Percentiles rank a stretch among this genome's conserved stretches.
Conservation (phyloP, 1,140 invertebrate genomes). For the Drosophila azteca region DNA sequence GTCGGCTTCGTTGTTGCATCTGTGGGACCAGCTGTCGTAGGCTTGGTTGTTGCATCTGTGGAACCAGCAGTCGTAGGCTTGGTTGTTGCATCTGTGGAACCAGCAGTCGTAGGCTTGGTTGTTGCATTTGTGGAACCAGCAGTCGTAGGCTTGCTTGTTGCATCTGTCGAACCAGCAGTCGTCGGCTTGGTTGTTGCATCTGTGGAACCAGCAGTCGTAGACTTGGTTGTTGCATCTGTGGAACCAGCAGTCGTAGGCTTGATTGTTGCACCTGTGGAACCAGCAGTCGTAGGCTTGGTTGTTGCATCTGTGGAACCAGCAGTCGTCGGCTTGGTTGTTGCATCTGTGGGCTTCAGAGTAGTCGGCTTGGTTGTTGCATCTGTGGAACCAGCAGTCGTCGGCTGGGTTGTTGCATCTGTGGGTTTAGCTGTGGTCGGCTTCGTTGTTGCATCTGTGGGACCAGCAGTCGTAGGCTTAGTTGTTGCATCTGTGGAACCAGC, state of each 20-base stretch:
- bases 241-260: neutral
- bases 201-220: constrained; percentile 1
- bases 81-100: constrained; percentile 3
- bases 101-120: neutral
- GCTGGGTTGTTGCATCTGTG: neutral
- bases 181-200: constrained; percentile 11
- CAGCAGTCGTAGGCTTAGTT: neutral
- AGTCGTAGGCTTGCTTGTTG: constrained; percentile 10
- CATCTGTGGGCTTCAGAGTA: neutral
- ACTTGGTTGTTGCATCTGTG: neutral
- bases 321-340: neutral
- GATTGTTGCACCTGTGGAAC: neutral
- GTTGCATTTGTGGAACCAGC: neutral
- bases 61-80: neutral
- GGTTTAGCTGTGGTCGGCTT: constrained; percentile 5
- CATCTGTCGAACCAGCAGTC: neutral
- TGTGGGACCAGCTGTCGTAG: neutral
- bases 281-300: neutral
- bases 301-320: neutral
- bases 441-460: neutral
- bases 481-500: neutral
- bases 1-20: neutral
- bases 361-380: constrained; percentile 3
- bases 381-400: constrained; percentile 3
- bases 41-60: neutral